Evolutionary conservation across 2,797 vertebrate genomes (phyloP), one percentile per base, ranked within the genome.

Genomic region (Otolemur crassicaudatus): DNA sequence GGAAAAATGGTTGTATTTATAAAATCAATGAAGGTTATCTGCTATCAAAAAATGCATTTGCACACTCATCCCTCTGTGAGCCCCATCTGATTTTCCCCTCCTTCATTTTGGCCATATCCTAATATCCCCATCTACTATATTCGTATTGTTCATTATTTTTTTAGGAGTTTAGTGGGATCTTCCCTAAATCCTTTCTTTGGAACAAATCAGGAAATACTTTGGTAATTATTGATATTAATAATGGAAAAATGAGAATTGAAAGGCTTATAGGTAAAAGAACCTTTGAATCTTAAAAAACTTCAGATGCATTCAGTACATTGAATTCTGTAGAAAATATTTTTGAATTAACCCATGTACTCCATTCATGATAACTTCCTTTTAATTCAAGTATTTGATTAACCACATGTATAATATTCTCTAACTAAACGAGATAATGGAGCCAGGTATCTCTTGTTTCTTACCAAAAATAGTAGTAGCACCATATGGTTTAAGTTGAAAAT

Each of bases 171-270:
- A 80, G 73, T 53, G 7, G 22, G 12, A 89, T 80, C 46, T 89
- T 88, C 34, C 37, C 67, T 89, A 69, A 84, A 13, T 70, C 27
- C 53, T 61, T 92, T 76, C 53, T 94, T 72, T 94, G 58, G 27
- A 70, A 77, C 14, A 82, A 56, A 56, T 77, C 61, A 87, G 69
- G n/a, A 91, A 60, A 75, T 20, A 61, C 23, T 87, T 94, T 65
- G 76, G 5, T 84, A 88, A 84, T 88, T 91, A 73, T 63, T 84
- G 65, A 79, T 79, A 88, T 37, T 89, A 40, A 88, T 29, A 85
- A 53, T 65, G 29, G 22, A 65, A 85, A 84, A 92, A 53, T 87
- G 13, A 84, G 70, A 85, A 76, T n/a, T 60, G 13, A 88, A 80
- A 49, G 13, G 22, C 49, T 75, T 53, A 63, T 25, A 81, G 29